Conservation (phyloP, 2,888 invertebrate species). For the Steromphala cineraria region DNA sequence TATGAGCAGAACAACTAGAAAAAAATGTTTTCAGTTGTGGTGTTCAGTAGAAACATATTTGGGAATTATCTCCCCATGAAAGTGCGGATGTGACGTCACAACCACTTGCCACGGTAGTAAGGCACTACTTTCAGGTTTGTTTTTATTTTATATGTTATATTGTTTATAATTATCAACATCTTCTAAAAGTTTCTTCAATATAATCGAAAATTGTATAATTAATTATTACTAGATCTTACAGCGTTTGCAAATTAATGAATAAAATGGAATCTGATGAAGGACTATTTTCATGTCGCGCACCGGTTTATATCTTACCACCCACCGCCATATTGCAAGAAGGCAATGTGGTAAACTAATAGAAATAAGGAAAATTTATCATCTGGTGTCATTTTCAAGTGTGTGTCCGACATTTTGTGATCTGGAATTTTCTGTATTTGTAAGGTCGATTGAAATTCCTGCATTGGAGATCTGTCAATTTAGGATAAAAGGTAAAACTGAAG, state of each 20-base stretch:
- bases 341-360: neutral
- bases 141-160: constrained; percentile 19
- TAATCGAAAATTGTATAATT: too few species aligned
- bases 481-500: neutral
- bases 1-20: too few species aligned
- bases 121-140: constrained; percentile 32
- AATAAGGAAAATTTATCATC: neutral
- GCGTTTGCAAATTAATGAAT: neutral
- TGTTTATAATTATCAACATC: too few species aligned
- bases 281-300: constrained; percentile 4
- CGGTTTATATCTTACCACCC: neutral
- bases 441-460: neutral
- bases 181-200: too few species aligned
- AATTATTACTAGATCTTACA: too few species aligned
- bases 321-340: constrained; percentile 4
- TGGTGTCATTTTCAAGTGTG: neutral
- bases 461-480: neutral
- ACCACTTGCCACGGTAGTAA: constrained; percentile 49
- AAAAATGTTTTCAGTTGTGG: too few species aligned
- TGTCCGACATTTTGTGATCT: neutral
- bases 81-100: constrained; percentile 48
- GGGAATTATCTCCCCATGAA: neutral
- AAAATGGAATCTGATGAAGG: neutral
- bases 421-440: neutral
- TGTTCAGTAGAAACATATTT: too few species aligned